phyloP scores from a whole-genome alignment of 2,797 vertebrate genomes.

The Selene dorsalis region DNA sequence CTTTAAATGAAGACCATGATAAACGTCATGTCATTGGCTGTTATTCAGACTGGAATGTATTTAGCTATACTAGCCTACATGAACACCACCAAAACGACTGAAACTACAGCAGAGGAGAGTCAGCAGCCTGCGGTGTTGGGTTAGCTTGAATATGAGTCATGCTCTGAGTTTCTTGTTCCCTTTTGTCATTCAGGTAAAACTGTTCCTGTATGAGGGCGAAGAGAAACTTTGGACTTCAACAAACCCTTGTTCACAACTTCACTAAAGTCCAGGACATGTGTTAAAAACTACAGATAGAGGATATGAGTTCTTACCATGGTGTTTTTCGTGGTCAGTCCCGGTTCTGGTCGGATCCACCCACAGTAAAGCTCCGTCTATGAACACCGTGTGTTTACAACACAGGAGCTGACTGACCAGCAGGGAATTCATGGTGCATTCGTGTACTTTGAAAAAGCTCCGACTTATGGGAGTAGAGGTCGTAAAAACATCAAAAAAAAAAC shows the following conservation, averaged over 20 bases:
- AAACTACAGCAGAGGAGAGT: background rate
- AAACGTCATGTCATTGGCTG: background rate
- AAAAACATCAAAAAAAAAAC: background rate
- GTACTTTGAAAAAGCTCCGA: slow-evolving; percentile 24
- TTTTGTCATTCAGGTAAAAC: slow-evolving; percentile 55
- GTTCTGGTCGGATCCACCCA: slow-evolving; percentile 44
- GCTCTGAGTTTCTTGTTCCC: slow-evolving; percentile 9
- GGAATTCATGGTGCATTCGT: slow-evolving; percentile 43
- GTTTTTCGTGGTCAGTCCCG: background rate
- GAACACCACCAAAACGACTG: background rate
- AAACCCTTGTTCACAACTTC: background rate
- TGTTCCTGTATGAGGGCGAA: slow-evolving; percentile 6
- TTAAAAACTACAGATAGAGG: background rate
- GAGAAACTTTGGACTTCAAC: background rate
- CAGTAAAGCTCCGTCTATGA: slow-evolving; percentile 22
- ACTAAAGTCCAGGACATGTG: background rate
- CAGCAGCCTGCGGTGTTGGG: background rate
- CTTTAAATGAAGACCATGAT: background rate
- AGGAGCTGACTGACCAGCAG: slow-evolving; percentile 39
- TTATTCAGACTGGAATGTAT: background rate
- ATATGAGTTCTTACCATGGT: slow-evolving; percentile 45
- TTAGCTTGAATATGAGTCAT: background rate
- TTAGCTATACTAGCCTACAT: no score
- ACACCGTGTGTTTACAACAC: slow-evolving; percentile 54
- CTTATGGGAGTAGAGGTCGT: rapidly evolving